These are phyloP conservation scores for Drosophila merina DNA, from an alignment of 2,888 invertebrate genomes.

Conservation along the genomic window DNA sequence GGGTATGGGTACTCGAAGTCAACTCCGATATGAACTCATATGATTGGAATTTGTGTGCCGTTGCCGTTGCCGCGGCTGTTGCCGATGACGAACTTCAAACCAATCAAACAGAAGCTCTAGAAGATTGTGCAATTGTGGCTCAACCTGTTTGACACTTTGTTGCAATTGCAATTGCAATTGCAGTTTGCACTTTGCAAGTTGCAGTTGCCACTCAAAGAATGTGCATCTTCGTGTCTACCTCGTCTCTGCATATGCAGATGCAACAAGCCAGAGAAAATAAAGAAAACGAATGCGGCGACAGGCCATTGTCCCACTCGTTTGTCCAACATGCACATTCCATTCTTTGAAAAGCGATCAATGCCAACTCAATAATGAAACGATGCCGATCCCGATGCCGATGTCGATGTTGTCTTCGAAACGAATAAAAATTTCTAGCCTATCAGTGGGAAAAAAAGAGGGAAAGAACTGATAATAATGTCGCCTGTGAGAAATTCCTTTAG, in stretches of 20 bases:
- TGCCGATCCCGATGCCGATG: constrained; percentile 24
- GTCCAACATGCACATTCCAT: constrained; percentile 48
- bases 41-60: constrained; percentile 70
- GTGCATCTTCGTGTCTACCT: background rate
- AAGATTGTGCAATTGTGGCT: constrained; percentile 57
- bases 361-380: constrained; percentile 46
- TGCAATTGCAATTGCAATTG: constrained; percentile 4
- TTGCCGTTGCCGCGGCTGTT: constrained; percentile 49
- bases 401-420: constrained; percentile 43
- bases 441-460: constrained; percentile 38
- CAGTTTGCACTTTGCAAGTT: constrained; percentile 1
- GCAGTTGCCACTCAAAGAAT: background rate
- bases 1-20: constrained; percentile 40
- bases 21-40: constrained; percentile 68
- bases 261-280: constrained; percentile 26
- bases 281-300: constrained; percentile 7
- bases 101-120: constrained; percentile 32
- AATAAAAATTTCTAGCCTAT: constrained; percentile 51
- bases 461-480: constrained; percentile 75
- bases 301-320: constrained; percentile 52
- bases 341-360: constrained; percentile 36
- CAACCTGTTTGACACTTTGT: constrained; percentile 35
- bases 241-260: constrained; percentile 21
- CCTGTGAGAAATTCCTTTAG: constrained; percentile 77
- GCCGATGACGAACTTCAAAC: constrained; percentile 39